A percentile compares a stretch with the other conserved stretches of the same genome.
phyloP scores from a whole-genome alignment of 2,797 vertebrate genomes.

The Spondyliosoma cantharus region DNA sequence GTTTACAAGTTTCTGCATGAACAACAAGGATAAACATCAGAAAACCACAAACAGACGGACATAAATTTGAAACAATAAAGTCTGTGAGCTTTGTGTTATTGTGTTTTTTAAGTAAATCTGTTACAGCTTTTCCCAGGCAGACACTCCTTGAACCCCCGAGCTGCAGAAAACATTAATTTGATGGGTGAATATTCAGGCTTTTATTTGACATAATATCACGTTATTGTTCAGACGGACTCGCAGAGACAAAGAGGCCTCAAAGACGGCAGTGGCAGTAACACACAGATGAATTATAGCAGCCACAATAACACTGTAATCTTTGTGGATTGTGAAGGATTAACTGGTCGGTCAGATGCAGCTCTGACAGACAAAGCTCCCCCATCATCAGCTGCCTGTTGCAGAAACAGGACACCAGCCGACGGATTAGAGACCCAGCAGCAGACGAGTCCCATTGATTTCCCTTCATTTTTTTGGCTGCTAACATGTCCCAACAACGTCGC shows the following conservation, averaged over 20 bases:
- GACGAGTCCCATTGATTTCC: conserved; percentile 67
- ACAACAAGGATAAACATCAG: background rate
- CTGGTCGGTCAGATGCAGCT: conserved; percentile 61
- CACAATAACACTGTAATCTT: conserved; percentile 68
- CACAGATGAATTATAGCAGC: conserved; percentile 51
- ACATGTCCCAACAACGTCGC: conserved; percentile 36
- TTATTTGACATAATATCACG: background rate
- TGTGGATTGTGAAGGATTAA: conserved; percentile 77
- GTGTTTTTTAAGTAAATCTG: conserved; percentile 3
- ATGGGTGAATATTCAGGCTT: background rate
- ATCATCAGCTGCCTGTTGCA: conserved; percentile 69
- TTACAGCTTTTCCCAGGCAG: background rate
- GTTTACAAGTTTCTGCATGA: background rate
- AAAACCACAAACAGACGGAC: conserved; percentile 15
- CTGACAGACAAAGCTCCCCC: conserved; percentile 66
- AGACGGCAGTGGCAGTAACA: conserved; percentile 3
- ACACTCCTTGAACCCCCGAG: background rate
- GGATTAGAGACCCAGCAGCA: conserved; percentile 64
- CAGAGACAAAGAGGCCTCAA: conserved; percentile 21
- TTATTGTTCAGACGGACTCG: conserved; percentile 9
- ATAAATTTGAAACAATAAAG: background rate
- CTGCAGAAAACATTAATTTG: background rate
- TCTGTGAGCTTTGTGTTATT: background rate
- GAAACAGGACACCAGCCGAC: conserved; percentile 68
- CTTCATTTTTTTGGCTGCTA: conserved; percentile 35